Base-by-base conservation (phyloP, 2,888 invertebrate genomes). In the Apoda limacodes region DNA sequence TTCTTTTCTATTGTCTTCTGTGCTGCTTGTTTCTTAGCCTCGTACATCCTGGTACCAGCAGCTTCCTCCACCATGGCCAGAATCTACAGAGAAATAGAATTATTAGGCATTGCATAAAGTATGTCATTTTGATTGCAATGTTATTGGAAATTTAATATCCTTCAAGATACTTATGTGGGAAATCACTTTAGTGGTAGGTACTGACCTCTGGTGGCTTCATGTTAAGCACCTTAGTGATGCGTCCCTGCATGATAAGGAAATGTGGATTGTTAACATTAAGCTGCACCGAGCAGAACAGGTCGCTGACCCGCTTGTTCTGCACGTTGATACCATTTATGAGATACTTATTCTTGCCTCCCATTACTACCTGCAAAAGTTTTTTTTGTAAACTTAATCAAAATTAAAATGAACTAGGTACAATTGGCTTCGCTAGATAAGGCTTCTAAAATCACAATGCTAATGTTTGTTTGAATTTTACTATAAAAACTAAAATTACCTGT, bases 201-300 rank as follows among this genome's bases (percentile, higher is more conserved):
- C 56, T 58, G 66, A 94, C 94, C 85, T 99, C 98, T 24, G 88
- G 86, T 0, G 99, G 97, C 60, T 98, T 99, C 98, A 99, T 99
- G 64, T 96, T 98, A 13, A 99, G 82, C 2, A 99, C 98, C 82
- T 99, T 98, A 2, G 98, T 98, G 45, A 99, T 97, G 42, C 96
- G 86, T 0, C 99, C 99, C 83, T 99, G 99, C 98, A 99, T 98
- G 55, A 99, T 99, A 19, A 99, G 85, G 72, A 98, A 99, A 67
- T 99, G 98, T 0, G 99, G 99, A 78, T 99, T 99, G 76, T 99
- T 99, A 2, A 99, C 95, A 59, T 99, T 99, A 21, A 99, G 82
- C 60, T 98, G 97, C 4, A 99, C 91, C 0, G 97, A 95, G 51
- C 95, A 93, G 70, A 99, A 99, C 59, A 99, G 81, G 68, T 99